Evolutionary conservation across 2,797 vertebrate species (phyloP), one percentile per base, ranked within the genome.

Genomic region (Fratercula arctica): DNA sequence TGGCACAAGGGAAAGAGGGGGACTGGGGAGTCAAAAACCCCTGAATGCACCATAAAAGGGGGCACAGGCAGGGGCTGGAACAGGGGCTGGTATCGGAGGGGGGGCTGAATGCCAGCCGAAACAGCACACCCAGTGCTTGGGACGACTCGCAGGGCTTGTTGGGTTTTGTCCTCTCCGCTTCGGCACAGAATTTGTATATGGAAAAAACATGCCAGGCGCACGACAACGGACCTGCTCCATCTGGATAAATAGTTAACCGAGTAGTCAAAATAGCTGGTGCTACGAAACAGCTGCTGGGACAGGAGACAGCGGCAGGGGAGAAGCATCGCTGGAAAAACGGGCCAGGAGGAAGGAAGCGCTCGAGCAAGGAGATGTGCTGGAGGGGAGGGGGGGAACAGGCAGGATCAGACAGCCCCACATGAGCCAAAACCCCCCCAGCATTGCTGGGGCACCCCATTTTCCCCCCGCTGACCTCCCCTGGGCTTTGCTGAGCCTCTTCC

Each of bases 171-270:
- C 29, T 68, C 81, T 28, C 77, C 0, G 3, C 91, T 92, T 64
- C 12, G 11, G 80, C 23, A 13, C 53, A 10, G 70, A 63, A 96
- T 96, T 96, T 97, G 96, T 93, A 68, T 97, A 96, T 61, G 96
- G 96, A 97, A 96, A 97, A 95, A 95, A 77, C 84, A 79, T 70
- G 93, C 70, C 84, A 93, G 78, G 81, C 3, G 0, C 61, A 48
- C 53, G 81, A 90, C 70, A 79, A 16, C 81, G 77, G 95, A 33
- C 67, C 90, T 9, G 35, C 95, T 95, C 88, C 88, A 35, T 90
- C 96, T 83, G 94, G 96, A 96, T 96, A 88, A 96, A 96, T 83
- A 92, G 92, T 96, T 94, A 95, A 94, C 90, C 4, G n/a, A 82
- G 90, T 25, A 96, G 96, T 92, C 95, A 95, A 95, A 96, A 87